Base-by-base conservation (phyloP, 2,113 vertebrate species). In the Indri indri region DNA sequence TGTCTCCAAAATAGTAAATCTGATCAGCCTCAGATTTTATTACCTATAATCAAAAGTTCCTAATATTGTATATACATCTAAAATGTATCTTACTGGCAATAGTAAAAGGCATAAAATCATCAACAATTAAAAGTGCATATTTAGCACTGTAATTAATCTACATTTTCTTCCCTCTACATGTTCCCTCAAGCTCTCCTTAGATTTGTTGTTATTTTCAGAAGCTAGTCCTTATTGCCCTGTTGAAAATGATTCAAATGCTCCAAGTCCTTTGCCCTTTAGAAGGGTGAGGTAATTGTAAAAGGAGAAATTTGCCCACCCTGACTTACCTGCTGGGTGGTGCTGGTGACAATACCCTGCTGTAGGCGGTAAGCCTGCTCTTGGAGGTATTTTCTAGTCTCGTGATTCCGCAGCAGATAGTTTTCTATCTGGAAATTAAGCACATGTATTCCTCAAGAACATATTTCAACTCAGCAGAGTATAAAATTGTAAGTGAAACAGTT, bases 281-380 rank as follows among this genome's bases (percentile, higher is more conserved):
- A 25, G 45, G 8, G 42, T 37, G n/a, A 6, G 37, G 2, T 22
- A 6, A 16, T 25, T 6, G 18, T 0, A 5, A 25, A 1, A 12
- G 30, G 8, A 8, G 2, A 17, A 2, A 3, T 22, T 2, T 4
- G n/a, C 1, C 6, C 20, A 52, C 0, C 6, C 40, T 3, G 23
- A 16, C 98, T 97, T 59, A 99, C 99, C 99, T 99, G 99, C 97
- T 99, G 99, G 10, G 99, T 99, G 81, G 99, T 99, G 92, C 99
- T 99, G 32, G 99, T 99, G 61, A 99, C 99, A 0, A 99, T 99
- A 92, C 99, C 99, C 97, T 99, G 99, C 98, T 99, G 99, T 17
- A 99, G 98, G 3, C 99, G 98, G 96, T 99, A 99, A 0, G 99
- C 99, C 97, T 99, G 99, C 94, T 99, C 99, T 92, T 99, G 99